phyloP scores from a whole-genome alignment of 2,888 invertebrate genomes.

The Heliothis peltigera region DNA sequence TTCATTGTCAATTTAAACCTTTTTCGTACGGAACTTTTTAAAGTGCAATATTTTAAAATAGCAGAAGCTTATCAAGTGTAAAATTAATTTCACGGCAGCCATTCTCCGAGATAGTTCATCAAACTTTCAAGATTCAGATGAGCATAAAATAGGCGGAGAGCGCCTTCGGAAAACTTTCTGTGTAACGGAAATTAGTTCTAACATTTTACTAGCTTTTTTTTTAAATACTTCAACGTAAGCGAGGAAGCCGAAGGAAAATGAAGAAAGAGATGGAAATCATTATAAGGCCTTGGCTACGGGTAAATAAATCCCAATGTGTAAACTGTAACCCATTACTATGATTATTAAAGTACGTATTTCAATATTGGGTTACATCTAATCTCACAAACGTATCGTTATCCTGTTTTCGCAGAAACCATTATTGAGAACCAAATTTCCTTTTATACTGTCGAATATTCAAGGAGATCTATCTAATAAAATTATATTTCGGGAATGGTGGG shows the following conservation, averaged over 20 bases:
- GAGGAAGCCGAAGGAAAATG: slow-evolving; percentile 32
- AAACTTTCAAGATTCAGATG: slow-evolving; percentile 75
- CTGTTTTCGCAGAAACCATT: slow-evolving; percentile 15
- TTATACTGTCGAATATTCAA: neutral
- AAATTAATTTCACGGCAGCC: slow-evolving; percentile 78
- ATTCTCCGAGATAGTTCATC: slow-evolving; percentile 76
- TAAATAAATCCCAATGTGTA: neutral
- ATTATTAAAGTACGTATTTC: slow-evolving; percentile 1
- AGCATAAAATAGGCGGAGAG: slow-evolving; percentile 74
- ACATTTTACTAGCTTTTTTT: slow-evolving; percentile 58
- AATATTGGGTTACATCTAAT: slow-evolving; percentile 20
- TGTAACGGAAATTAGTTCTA: slow-evolving; percentile 61
- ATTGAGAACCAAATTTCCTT: neutral
- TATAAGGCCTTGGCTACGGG: slow-evolving; percentile 10
- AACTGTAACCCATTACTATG: neutral
- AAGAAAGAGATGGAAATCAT: slow-evolving; percentile 16
- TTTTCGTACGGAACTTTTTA: slow-evolving; percentile 43
- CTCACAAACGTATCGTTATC: slow-evolving; percentile 7
- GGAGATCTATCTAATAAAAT: neutral
- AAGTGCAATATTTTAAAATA: slow-evolving; percentile 64
- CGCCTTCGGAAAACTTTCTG: slow-evolving; percentile 62
- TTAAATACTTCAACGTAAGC: slow-evolving; percentile 43
- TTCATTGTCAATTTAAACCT: slow-evolving; percentile 46
- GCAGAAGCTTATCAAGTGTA: slow-evolving; percentile 75
- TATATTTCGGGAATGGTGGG: too few relatives aligned